phyloP scores from a whole-genome alignment of 1,140 invertebrate genomes.

The Dermatophagoides farinae region DNA sequence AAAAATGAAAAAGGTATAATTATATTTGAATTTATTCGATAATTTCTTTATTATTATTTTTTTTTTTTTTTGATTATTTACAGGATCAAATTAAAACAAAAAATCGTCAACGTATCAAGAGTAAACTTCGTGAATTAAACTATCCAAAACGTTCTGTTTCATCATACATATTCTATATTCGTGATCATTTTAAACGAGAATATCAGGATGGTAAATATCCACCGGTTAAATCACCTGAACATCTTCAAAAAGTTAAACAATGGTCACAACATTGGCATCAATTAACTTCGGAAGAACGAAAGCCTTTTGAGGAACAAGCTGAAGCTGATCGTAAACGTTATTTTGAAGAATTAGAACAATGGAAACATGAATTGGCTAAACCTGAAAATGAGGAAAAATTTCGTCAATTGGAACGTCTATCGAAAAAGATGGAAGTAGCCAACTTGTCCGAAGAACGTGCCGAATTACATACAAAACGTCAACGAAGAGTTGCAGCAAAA shows the following conservation, averaged over 20 bases:
- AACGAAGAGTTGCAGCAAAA: neutral
- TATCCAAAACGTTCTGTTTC: slow-evolving; percentile 2
- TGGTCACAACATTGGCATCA: slow-evolving; percentile 1
- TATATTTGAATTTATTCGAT: neutral
- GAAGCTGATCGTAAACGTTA: neutral
- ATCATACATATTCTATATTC: neutral
- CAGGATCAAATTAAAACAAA: slow-evolving; percentile 5
- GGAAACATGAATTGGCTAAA: slow-evolving; percentile 7
- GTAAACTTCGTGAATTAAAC: neutral
- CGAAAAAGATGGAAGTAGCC: neutral
- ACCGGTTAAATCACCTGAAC: neutral
- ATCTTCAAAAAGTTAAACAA: neutral
- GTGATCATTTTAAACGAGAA: neutral
- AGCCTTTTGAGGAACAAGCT: neutral
- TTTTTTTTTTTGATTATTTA: neutral
- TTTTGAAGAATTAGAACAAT: slow-evolving; percentile 2
- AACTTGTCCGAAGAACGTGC: neutral
- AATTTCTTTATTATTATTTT: neutral
- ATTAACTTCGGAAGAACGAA: neutral
- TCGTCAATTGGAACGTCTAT: neutral
- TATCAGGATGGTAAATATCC: slow-evolving; percentile 6
- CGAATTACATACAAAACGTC: neutral
- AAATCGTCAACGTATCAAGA: slow-evolving; percentile 1
- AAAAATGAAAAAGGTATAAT: neutral
- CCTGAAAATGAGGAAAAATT: slow-evolving; percentile 4